Percentiles rank a stretch among this genome's conserved stretches.
Evolutionary conservation across 2,113 vertebrate genomes (phyloP).

Genomic region (Saccopteryx bilineata): DNA sequence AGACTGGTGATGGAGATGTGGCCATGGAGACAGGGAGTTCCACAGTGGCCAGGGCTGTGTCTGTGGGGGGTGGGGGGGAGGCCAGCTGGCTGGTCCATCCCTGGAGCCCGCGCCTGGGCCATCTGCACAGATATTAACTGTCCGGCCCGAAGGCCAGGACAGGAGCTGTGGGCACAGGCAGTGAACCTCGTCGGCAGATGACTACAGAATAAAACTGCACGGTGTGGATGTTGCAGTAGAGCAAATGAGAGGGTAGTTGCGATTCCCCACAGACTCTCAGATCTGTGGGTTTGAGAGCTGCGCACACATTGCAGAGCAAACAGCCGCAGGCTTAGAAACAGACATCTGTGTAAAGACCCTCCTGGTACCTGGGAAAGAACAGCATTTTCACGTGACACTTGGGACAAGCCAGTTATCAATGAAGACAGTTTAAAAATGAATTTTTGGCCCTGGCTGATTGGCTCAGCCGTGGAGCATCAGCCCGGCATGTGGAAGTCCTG

Average conservation of each 20-base stretch:
- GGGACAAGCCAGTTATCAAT: neutral
- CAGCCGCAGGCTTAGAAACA: neutral
- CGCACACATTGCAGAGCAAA: neutral
- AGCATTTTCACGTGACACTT: neutral
- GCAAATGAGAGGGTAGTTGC: neutral
- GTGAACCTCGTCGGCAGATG: neutral
- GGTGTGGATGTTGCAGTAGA: neutral
- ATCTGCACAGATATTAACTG: neutral
- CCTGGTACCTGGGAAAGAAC: neutral
- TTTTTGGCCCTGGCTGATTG: neutral
- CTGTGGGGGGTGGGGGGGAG: neutral
- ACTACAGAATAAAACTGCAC: neutral
- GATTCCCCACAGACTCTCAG: neutral
- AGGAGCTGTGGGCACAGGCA: neutral
- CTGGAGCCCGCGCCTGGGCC: neutral
- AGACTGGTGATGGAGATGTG: fast-evolving
- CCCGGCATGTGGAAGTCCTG: too few species aligned
- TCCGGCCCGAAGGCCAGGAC: neutral
- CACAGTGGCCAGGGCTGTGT: neutral
- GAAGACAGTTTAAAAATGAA: constrained; percentile 23
- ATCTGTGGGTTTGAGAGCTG: neutral
- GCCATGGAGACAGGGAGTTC: neutral
- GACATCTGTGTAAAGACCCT: neutral
- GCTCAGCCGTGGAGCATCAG: too few species aligned
- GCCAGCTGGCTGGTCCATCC: too few species aligned